Evolutionary conservation across 2,797 vertebrate genomes (phyloP).

Genomic region (Octomys mimax): DNA sequence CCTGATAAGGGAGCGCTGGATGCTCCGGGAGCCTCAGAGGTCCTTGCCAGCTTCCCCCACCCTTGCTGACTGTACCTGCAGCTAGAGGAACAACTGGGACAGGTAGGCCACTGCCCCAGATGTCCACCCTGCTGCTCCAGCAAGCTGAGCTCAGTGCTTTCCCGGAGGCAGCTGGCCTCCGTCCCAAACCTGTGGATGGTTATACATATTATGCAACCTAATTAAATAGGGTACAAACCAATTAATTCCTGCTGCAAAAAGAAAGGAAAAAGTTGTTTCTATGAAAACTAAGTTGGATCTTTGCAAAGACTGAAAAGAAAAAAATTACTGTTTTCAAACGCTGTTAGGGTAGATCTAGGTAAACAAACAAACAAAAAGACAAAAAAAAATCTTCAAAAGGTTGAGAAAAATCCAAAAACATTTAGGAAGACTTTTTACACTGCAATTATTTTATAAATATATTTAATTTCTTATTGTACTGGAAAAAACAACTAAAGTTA

Average conservation of each 20-base stretch:
- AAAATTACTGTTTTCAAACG: neutral
- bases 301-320: constrained; percentile 32
- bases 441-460: neutral
- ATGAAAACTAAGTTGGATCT: constrained; percentile 42
- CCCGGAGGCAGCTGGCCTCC: constrained; percentile 67
- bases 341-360: neutral
- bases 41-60: neutral
- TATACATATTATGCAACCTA: constrained; percentile 70
- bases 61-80: constrained; percentile 31
- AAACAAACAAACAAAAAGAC: neutral
- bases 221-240: constrained; percentile 74
- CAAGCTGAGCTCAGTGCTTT: constrained; percentile 50
- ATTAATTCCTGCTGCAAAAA: constrained; percentile 56
- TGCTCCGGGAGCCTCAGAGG: neutral
- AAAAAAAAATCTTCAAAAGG: neutral
- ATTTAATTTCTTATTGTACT: constrained; percentile 36
- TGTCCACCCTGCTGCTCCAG: neutral
- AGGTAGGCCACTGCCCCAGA: constrained; percentile 28
- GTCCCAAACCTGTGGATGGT: constrained; percentile 72
- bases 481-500: neutral
- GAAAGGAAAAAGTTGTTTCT: constrained; percentile 18
- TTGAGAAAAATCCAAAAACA: neutral
- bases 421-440: neutral
- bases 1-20: neutral
- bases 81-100: neutral